Percentiles rank a stretch among this genome's conserved stretches.
Conservation (phyloP, 2,113 vertebrate genomes). For the Sardina pilchardus region DNA sequence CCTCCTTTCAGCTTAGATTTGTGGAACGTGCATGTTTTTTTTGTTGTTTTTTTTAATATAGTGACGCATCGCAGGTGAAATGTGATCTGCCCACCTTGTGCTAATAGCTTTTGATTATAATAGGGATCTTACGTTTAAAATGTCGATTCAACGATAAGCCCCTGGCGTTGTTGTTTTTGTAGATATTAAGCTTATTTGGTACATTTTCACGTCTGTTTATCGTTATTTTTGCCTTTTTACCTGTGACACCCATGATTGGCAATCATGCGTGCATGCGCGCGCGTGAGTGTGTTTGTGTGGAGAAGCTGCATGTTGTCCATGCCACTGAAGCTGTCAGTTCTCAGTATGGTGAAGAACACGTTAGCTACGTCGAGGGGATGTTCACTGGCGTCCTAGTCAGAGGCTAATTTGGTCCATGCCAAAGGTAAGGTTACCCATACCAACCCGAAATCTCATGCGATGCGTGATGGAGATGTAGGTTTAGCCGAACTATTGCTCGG, state of each 20-base stretch:
- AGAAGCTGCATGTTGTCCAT: not conserved
- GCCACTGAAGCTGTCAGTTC: not conserved
- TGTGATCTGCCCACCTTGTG: not conserved
- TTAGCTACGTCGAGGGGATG: not conserved
- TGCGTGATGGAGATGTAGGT: not conserved
- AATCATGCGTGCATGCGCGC: not conserved
- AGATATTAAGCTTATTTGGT: not conserved
- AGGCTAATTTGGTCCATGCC: not conserved
- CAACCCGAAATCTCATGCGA: not conserved
- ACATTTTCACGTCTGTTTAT: not conserved
- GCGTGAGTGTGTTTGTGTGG: not conserved
- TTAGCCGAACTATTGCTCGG: not conserved
- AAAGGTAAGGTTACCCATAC: not conserved
- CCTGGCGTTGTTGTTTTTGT: not conserved
- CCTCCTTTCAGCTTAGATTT: not conserved
- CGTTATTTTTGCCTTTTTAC: not conserved
- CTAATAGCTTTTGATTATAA: not conserved
- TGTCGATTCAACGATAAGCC: not conserved
- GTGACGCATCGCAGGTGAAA: constrained; percentile 3
- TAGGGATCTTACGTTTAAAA: not conserved
- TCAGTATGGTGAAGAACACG: not conserved
- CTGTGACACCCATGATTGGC: not conserved
- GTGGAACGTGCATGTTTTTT: not conserved
- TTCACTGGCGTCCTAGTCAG: not conserved
- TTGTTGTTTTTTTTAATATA: not conserved